Evolutionary conservation across 2,888 invertebrate genomes (phyloP).

Genomic region (Antheraea yamamai): DNA sequence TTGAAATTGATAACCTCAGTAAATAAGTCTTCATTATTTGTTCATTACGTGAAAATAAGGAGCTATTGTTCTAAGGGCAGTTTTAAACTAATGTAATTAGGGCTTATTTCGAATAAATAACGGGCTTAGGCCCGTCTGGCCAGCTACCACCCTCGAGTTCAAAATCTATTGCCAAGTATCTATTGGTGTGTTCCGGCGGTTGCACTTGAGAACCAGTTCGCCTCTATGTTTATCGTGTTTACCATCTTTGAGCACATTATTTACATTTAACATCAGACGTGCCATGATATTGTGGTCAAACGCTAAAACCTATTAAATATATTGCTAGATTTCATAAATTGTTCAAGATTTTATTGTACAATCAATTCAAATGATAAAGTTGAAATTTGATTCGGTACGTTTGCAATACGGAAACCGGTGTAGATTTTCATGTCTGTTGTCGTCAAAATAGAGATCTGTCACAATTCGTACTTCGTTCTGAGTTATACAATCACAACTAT

Average conservation of each 20-base stretch:
- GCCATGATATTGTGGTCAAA: no score
- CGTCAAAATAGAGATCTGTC: not conserved
- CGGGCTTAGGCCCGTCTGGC: no score
- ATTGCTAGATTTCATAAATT: not conserved
- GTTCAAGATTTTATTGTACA: slow-evolving; percentile 29
- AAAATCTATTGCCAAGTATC: no score
- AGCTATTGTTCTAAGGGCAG: slow-evolving; percentile 42
- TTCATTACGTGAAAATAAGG: slow-evolving; percentile 42
- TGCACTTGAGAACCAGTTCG: no score
- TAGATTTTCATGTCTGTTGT: not conserved
- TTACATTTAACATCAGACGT: no score
- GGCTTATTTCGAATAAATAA: no score
- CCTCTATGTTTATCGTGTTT: no score
- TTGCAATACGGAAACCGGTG: not conserved
- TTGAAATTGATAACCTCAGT: slow-evolving; percentile 49
- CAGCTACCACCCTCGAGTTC: no score
- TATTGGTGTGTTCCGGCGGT: no score
- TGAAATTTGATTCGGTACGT: slow-evolving; percentile 23
- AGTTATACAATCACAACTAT: not conserved
- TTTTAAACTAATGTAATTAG: not conserved
- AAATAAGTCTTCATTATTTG: slow-evolving; percentile 53
- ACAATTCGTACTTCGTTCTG: not conserved
- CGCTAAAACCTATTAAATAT: not conserved
- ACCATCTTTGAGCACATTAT: no score
- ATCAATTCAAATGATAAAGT: slow-evolving; percentile 29